These are phyloP conservation scores for Gobionotothen gibberifrons DNA, from an alignment of 2,797 vertebrate species.

Conservation along the genomic window DNA sequence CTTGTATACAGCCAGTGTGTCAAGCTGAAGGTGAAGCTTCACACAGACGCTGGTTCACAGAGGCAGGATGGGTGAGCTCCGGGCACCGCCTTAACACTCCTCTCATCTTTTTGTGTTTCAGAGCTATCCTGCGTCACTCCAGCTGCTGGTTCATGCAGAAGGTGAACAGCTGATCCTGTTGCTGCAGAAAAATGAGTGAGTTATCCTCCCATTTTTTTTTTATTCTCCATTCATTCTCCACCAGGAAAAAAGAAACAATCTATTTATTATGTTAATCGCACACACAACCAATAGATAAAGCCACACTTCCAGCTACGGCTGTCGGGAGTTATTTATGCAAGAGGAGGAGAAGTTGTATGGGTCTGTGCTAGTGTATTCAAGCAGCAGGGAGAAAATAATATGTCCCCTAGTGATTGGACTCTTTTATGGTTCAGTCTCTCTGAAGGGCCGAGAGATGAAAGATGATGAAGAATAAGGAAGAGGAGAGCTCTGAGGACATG, in stretches of 20 bases:
- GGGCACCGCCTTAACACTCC: conserved; percentile 44
- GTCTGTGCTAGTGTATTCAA: conserved; percentile 51
- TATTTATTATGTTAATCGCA: conserved; percentile 52
- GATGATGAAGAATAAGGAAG: conserved; percentile 69
- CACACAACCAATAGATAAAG: conserved; percentile 42
- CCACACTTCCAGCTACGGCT: conserved; percentile 7
- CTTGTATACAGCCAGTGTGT: conserved; percentile 31
- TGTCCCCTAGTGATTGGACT: conserved; percentile 65
- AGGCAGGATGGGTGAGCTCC: conserved; percentile 60
- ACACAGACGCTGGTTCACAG: conserved; percentile 32
- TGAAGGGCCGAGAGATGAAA: conserved; percentile 73
- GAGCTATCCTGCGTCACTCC: conserved; percentile 87
- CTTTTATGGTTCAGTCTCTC: conserved; percentile 72
- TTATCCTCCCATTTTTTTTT: conserved; percentile 43
- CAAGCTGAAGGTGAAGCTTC: conserved; percentile 40
- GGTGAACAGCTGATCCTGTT: conserved; percentile 85
- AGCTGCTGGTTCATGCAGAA: conserved; percentile 85
- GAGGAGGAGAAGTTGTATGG: conserved; percentile 35
- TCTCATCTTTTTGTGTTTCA: conserved; percentile 79
- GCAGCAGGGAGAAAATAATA: conserved; percentile 67
- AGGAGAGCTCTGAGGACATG: conserved; percentile 55
- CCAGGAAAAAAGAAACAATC: conserved; percentile 18
- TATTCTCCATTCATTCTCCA: conserved; percentile 5
- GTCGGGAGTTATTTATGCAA: conserved; percentile 45
- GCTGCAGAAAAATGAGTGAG: conserved; percentile 96